Evolutionary conservation across 2,888 invertebrate species (phyloP), one percentile per base, ranked within the genome.

Genomic region (Plutella xylostella): DNA sequence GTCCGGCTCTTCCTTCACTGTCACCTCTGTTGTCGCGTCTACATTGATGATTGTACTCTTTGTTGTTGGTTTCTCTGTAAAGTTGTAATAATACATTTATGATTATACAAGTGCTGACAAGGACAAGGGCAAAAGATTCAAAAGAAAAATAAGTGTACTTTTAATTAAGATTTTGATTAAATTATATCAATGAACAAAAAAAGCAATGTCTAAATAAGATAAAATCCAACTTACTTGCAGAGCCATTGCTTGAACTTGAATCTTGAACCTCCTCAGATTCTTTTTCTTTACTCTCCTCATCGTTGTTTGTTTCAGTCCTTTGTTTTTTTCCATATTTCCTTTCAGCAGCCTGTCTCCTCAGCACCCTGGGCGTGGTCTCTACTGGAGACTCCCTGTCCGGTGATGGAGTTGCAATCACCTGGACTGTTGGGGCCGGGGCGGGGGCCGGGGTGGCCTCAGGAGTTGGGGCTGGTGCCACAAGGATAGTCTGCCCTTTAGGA

Each of bases 1-100:
- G 55, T 92, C 92, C 0, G 85, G 85, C 48, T 85, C 85, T 14
- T 77, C 74, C 53, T 85, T 85, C 11, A 85, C 64, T 45, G 68
- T 67, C 1, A 82, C 55, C 21, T 80, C 75, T 0, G 64, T n/a
- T n/a, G n/a, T n/a, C n/a, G n/a, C n/a, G n/a, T n/a, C n/a, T n/a
- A n/a, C n/a, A n/a, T n/a, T n/a, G n/a, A n/a, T n/a, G n/a, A n/a
- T n/a, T n/a, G n/a, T n/a, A n/a, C n/a, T n/a, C n/a, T n/a, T n/a
- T n/a, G n/a, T n/a, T n/a, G n/a, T n/a, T n/a, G n/a, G n/a, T n/a
- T n/a, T n/a, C n/a, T n/a, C n/a, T n/a, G n/a, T n/a, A n/a, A n/a
- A n/a, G n/a, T n/a, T n/a, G n/a, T n/a, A n/a, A n/a, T n/a, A n/a
- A n/a, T n/a, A n/a, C n/a, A n/a, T n/a, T n/a, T n/a, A n/a, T n/a